Percentiles rank a stretch among this genome's conserved stretches.
Conservation (phyloP, 2,888 invertebrate genomes). For the Oscheius sp. region DNA sequence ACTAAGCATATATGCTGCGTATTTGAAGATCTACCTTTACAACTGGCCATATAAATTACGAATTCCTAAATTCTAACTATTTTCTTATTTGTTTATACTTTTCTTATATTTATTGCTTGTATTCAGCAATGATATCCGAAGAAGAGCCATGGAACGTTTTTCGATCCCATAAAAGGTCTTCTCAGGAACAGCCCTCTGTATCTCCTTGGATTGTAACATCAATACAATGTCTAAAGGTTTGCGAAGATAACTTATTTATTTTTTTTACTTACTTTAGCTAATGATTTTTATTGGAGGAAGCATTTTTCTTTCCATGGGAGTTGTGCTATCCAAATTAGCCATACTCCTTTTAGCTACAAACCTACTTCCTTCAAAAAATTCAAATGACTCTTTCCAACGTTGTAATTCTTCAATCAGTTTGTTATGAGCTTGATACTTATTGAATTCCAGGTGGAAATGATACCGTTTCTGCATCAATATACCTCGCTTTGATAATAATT, state of each 20-base stretch:
- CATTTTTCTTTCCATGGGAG: conserved; percentile 51
- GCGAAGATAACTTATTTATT: not conserved
- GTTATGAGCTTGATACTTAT: not conserved
- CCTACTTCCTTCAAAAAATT: conserved; percentile 26
- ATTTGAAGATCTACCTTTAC: too few species aligned
- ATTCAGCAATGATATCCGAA: conserved; percentile 31
- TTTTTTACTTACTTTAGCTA: conserved; percentile 39
- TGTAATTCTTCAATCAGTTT: not conserved
- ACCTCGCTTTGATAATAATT: conserved; percentile 53
- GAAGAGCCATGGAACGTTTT: conserved; percentile 58
- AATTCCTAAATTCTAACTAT: too few species aligned
- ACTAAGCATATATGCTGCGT: too few species aligned
- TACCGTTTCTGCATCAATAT: conserved; percentile 46
- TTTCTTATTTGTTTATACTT: too few species aligned
- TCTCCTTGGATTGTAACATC: conserved; percentile 56
- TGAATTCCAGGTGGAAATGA: conserved; percentile 41
- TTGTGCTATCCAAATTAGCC: conserved; percentile 56
- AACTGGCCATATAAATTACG: too few species aligned
- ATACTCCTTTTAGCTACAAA: conserved; percentile 62
- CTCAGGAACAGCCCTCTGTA: conserved; percentile 46
- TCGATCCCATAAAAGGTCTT: conserved; percentile 53
- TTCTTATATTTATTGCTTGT: too few species aligned
- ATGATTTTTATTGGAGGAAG: conserved; percentile 55
- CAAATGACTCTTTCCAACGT: not conserved
- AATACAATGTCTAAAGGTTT: conserved; percentile 52